A percentile compares a stretch with the other conserved stretches of the same genome.
phyloP scores from a whole-genome alignment of 2,797 vertebrate species.

The Syndactyla subalaris region DNA sequence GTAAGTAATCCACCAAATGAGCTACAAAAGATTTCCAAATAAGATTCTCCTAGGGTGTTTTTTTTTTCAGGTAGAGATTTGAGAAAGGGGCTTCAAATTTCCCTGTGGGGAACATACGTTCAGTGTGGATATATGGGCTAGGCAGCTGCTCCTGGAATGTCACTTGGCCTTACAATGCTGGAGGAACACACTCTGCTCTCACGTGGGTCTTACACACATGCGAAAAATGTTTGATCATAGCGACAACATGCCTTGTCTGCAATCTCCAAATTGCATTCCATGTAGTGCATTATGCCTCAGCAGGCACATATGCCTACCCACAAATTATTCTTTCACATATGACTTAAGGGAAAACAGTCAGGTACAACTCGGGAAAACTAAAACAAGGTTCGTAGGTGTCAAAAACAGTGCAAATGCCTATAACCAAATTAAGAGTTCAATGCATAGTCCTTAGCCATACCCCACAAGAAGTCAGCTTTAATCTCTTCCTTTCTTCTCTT shows the following conservation, averaged over 20 bases:
- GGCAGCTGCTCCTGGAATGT: neutral
- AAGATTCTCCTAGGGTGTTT: neutral
- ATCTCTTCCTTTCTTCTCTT: neutral
- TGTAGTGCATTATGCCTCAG: neutral
- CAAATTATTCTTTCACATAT: neutral
- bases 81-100: neutral
- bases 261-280: rapidly evolving
- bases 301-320: neutral
- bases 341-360: neutral
- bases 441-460: neutral
- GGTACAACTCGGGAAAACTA: neutral
- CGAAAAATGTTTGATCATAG: neutral
- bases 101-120: neutral
- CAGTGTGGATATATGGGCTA: rapidly evolving
- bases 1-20: neutral
- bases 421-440: neutral
- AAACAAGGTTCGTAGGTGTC: neutral
- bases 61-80: neutral
- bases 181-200: neutral
- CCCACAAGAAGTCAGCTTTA: neutral
- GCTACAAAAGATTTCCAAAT: neutral
- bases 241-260: neutral
- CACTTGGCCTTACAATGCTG: neutral
- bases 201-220: neutral
- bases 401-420: neutral